phyloP scores from a whole-genome alignment of 2,797 vertebrate species.

The Gallinago nigripennis region DNA sequence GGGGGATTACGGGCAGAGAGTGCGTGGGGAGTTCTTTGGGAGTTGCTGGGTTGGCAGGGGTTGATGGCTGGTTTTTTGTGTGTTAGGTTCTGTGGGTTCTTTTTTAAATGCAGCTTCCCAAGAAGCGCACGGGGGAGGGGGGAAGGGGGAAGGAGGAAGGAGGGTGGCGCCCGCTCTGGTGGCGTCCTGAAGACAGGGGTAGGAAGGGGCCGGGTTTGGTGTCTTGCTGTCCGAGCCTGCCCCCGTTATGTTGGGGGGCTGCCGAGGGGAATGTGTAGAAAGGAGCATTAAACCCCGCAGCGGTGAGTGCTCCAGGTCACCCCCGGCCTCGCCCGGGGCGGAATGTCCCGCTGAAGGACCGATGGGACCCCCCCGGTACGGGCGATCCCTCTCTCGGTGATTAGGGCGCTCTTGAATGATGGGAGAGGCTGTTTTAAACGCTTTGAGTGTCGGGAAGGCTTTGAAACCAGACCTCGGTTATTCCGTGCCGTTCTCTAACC shows the following conservation, averaged over 20 bases:
- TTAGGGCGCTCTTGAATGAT: neutral
- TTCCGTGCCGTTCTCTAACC: neutral
- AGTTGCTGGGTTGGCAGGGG: no score
- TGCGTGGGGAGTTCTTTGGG: neutral
- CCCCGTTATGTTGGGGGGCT: fast-evolving
- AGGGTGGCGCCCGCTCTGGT: neutral
- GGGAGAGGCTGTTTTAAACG: neutral
- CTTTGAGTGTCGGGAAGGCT: neutral
- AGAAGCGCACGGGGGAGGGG: neutral
- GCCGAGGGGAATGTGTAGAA: neutral
- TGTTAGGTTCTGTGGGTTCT: no score
- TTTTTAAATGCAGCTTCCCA: neutral
- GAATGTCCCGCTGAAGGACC: neutral
- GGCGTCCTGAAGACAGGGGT: neutral
- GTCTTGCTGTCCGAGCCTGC: neutral
- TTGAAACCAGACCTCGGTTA: neutral
- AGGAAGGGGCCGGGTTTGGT: neutral
- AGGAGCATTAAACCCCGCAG: neutral
- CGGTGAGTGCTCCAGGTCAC: neutral
- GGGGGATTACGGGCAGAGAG: fast-evolving
- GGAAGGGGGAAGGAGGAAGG: no score
- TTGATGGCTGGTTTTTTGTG: no score
- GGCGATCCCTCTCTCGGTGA: neutral
- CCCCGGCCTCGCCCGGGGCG: neutral
- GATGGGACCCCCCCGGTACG: no score